Conservation (phyloP, 2,797 vertebrate species). For the Diglossa cyanea region DNA sequence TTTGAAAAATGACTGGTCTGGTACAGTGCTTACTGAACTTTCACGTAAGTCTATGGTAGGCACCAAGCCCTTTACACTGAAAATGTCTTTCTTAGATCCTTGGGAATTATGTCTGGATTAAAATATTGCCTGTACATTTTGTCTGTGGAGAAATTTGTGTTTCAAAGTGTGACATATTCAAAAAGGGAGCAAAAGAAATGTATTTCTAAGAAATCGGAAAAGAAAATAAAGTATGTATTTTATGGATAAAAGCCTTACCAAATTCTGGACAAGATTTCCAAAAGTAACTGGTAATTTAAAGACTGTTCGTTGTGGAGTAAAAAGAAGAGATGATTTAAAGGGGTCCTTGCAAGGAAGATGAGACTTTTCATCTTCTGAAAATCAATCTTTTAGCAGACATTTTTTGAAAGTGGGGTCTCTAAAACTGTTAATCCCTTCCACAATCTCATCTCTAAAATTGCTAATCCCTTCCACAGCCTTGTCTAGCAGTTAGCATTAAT, state of each 20-base stretch:
- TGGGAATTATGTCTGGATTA: background rate
- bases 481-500: background rate
- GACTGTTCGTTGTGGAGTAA: background rate
- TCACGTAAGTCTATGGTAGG: background rate
- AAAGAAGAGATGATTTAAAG: background rate
- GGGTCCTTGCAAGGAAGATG: background rate
- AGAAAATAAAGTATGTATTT: background rate
- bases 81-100: background rate
- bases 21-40: background rate
- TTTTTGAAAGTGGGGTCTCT: background rate
- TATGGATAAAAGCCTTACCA: background rate
- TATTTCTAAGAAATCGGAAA: background rate
- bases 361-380: background rate
- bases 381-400: background rate
- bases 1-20: conserved; percentile 32
- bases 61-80: background rate
- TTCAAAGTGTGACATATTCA: background rate
- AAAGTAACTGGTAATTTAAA: background rate
- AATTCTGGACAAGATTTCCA: background rate
- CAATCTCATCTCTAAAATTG: background rate
- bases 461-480: background rate
- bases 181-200: background rate
- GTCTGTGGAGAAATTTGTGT: background rate
- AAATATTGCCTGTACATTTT: background rate
- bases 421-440: background rate